Percentiles rank a stretch among this genome's conserved stretches.
Conservation (phyloP, 2,113 vertebrate species). For the Globicephala melas region DNA sequence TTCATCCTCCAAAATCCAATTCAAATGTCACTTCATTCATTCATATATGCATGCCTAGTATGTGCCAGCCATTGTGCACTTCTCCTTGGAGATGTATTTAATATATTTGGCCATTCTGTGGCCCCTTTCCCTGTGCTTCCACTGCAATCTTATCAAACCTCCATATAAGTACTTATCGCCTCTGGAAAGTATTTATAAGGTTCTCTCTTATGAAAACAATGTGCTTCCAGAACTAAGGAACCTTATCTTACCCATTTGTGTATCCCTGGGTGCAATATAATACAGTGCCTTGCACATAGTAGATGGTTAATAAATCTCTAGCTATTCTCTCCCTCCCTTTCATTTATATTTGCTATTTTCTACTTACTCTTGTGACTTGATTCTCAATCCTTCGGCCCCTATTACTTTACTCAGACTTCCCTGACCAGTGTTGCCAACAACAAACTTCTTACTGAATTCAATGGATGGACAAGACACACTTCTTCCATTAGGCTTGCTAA, state of each 20-base stretch:
- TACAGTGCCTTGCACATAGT: neutral
- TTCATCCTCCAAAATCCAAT: slow-evolving; percentile 41
- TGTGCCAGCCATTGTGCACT: neutral
- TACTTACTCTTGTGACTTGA: slow-evolving; percentile 4
- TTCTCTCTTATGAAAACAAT: neutral
- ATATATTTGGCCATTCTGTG: neutral
- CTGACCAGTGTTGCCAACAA: neutral
- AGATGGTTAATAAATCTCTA: slow-evolving; percentile 2
- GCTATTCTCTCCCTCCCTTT: neutral
- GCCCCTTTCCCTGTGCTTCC: neutral
- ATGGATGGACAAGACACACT: neutral
- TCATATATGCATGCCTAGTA: neutral
- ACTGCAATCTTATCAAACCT: neutral
- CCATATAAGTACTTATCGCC: neutral
- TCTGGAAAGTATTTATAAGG: neutral
- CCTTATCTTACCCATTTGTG: neutral
- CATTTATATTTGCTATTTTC: slow-evolving; percentile 33
- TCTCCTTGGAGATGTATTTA: slow-evolving; percentile 25
- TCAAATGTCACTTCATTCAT: neutral
- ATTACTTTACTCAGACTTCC: slow-evolving; percentile 12
- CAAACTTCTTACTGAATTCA: slow-evolving; percentile 22
- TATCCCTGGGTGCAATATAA: neutral
- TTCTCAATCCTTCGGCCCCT: neutral
- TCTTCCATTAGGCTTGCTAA: neutral
- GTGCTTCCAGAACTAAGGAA: neutral